Evolutionary conservation across 1,140 invertebrate genomes (phyloP).

Genomic region (Dendroctonus ponderosae): DNA sequence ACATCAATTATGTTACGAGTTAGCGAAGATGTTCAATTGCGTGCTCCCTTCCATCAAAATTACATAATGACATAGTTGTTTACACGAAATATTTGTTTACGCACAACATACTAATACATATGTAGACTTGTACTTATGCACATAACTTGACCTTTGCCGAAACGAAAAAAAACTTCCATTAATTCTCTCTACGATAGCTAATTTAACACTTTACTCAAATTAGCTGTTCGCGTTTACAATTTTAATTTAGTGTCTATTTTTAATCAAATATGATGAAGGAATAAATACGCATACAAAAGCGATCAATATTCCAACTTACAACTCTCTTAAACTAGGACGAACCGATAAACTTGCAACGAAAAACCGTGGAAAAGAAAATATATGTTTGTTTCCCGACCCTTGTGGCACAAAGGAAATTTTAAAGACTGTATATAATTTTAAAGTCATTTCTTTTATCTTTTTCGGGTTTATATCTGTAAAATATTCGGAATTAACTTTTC

Average conservation of each 20-base stretch:
- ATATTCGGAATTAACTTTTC: slow-evolving; percentile 39
- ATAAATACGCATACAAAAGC: too few species aligned
- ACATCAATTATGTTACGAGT: slow-evolving; percentile 4
- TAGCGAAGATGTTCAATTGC: slow-evolving; percentile 8
- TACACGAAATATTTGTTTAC: slow-evolving; percentile 22
- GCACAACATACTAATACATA: slow-evolving; percentile 11
- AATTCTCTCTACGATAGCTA: too few species aligned
- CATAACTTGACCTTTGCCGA: slow-evolving; percentile 22
- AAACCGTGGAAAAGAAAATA: too few species aligned
- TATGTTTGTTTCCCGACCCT: too few species aligned
- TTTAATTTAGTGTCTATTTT: too few species aligned
- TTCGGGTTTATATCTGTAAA: slow-evolving; percentile 36
- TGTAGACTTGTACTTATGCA: slow-evolving; percentile 16
- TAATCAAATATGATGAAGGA: too few species aligned
- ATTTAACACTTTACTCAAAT: too few species aligned
- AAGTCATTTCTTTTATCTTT: slow-evolving; percentile 33
- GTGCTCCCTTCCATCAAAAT: slow-evolving; percentile 6
- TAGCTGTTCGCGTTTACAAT: too few species aligned
- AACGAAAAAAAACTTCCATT: slow-evolving; percentile 10
- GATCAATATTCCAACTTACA: too few species aligned
- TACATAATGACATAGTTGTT: slow-evolving; percentile 26
- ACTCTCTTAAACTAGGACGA: too few species aligned
- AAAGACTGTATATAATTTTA: slow-evolving; percentile 10
- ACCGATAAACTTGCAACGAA: too few species aligned
- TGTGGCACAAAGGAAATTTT: too few species aligned